These are phyloP conservation scores for Aphelenchoides fujianensis DNA, from an alignment of 1,140 invertebrate genomes.

Conservation along the genomic window DNA sequence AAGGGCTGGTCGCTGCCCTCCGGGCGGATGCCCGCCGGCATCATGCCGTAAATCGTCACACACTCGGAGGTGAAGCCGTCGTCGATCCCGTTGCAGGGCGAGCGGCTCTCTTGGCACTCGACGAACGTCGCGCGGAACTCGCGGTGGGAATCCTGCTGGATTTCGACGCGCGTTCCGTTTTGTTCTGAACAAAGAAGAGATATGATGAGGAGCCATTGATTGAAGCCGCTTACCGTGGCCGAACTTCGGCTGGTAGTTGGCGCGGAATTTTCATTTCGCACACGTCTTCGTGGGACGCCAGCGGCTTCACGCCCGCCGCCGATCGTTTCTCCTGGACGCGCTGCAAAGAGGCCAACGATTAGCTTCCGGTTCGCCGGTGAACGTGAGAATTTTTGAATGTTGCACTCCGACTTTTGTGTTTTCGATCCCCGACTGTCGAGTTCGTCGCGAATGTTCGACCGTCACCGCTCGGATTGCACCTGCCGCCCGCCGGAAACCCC, in stretches of 20 bases:
- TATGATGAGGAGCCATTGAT: background rate
- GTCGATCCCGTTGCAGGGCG: constrained; percentile 39
- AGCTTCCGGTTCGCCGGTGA: too few species aligned
- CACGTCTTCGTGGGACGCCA: constrained; percentile 17
- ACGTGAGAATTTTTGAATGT: too few species aligned
- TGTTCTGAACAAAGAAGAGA: constrained; percentile 28
- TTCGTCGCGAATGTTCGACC: background rate
- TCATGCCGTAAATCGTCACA: constrained; percentile 40
- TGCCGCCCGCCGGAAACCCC: too few species aligned
- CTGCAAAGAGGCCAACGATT: background rate
- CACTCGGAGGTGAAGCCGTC: constrained; percentile 42
- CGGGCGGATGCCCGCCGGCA: constrained; percentile 37
- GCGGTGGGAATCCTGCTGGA: constrained; percentile 35
- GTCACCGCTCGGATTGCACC: background rate
- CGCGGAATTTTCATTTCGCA: constrained; percentile 27
- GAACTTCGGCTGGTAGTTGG: constrained; percentile 27
- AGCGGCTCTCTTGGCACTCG: constrained; percentile 28
- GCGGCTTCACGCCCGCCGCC: constrained; percentile 10
- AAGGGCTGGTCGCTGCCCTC: constrained; percentile 28
- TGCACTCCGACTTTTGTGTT: background rate
- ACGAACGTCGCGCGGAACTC: constrained; percentile 39
- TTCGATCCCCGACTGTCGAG: background rate
- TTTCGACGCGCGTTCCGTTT: constrained; percentile 38
- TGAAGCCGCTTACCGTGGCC: constrained; percentile 22
- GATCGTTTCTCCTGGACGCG: constrained; percentile 14